Evolutionary conservation across 2,113 vertebrate species (phyloP).

Genomic region (Setophaga petechia): DNA sequence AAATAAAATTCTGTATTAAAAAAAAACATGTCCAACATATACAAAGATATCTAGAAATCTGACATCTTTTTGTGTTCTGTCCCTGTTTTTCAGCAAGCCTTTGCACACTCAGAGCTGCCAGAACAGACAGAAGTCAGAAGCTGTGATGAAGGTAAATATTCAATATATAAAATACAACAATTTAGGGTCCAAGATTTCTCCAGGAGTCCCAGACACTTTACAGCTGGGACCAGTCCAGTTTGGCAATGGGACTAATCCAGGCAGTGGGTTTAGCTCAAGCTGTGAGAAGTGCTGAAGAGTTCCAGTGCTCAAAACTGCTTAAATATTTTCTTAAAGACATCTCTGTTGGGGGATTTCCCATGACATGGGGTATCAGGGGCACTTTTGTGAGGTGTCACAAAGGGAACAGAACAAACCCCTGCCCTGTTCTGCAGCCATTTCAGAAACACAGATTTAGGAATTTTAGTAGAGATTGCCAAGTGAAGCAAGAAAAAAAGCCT

Average conservation of each 20-base stretch:
- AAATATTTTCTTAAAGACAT: neutral
- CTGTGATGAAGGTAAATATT: neutral
- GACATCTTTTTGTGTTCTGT: neutral
- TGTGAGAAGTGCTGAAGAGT: neutral
- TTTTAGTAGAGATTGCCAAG: neutral
- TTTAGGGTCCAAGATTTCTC: neutral
- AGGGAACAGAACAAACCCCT: neutral
- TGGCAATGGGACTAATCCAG: neutral
- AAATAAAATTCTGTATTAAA: neutral
- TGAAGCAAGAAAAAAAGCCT: neutral
- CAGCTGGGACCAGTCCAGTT: neutral
- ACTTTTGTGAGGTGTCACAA: neutral
- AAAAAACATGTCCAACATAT: neutral
- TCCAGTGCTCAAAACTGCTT: neutral
- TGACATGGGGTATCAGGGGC: neutral
- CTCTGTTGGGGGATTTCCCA: neutral
- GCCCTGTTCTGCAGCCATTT: neutral
- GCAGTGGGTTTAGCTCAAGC: neutral
- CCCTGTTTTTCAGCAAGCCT: neutral
- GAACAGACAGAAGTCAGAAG: neutral
- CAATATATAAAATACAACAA: neutral
- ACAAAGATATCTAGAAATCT: neutral
- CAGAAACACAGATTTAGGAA: neutral
- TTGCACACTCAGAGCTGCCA: neutral
- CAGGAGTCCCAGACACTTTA: neutral